phyloP scores from a whole-genome alignment of 2,888 invertebrate species.

The Orthosia incerta region DNA sequence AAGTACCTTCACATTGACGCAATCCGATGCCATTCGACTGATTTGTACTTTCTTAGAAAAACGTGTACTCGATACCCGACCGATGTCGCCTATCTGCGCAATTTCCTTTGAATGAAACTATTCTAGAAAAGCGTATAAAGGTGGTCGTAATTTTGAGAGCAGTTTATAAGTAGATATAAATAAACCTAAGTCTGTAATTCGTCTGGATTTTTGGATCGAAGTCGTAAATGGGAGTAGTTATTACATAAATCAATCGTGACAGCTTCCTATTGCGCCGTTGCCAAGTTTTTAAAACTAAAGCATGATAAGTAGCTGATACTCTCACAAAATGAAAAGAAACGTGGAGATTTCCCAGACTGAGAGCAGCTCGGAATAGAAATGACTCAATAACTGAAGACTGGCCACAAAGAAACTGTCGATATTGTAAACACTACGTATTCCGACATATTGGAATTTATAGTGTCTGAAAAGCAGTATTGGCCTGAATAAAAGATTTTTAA shows the following conservation, averaged over 20 bases:
- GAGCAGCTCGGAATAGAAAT: conserved; percentile 34
- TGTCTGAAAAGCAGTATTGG: conserved; percentile 12
- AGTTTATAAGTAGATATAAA: neutral
- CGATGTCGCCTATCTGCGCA: too few species aligned
- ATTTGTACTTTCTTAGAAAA: too few species aligned
- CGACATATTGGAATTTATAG: conserved; percentile 47
- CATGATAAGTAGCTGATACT: conserved; percentile 16
- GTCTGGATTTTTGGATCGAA: conserved; percentile 2
- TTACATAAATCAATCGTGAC: conserved; percentile 13
- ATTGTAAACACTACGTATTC: conserved; percentile 33
- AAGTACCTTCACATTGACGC: too few species aligned
- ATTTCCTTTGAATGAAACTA: too few species aligned
- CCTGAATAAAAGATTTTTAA: conserved; percentile 44
- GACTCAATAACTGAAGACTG: conserved; percentile 30
- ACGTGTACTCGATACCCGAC: neutral
- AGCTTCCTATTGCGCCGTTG: neutral
- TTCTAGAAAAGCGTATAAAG: too few species aligned
- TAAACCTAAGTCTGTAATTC: neutral
- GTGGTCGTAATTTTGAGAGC: neutral
- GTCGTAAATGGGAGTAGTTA: conserved; percentile 15
- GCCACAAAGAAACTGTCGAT: conserved; percentile 37
- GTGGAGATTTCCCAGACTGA: neutral
- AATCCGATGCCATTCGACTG: too few species aligned
- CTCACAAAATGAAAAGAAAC: conserved; percentile 9
- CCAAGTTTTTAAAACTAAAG: conserved; percentile 38